Evolutionary conservation across 2,113 vertebrate genomes (phyloP), one percentile per base, ranked within the genome.

Genomic region (Illadopsis cleaveri): DNA sequence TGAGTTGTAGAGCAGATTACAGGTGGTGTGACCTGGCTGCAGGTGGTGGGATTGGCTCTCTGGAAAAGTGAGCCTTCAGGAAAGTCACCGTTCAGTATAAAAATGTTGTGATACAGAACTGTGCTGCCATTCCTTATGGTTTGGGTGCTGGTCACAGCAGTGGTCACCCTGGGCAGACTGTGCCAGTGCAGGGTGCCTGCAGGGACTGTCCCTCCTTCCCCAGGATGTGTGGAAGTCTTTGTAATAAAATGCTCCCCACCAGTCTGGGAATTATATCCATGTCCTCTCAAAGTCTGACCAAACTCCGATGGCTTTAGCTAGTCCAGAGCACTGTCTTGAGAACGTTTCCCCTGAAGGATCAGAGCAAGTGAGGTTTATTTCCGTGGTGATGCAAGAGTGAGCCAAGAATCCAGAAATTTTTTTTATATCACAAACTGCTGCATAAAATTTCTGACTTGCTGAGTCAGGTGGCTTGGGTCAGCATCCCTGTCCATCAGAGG

Each of bases 161-260:
- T 6, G 9, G 21, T 40, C 5, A 40, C 37, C 17, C 40, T 25
- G 21, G 82, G 61, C 65, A 87, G 69, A 51, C 62, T 73, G 51
- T 69, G 77, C 61, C 1, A 3, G 69, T 35, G 51, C 62, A 60
- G 33, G 50, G 33, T 70, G 20, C 27, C 45, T 90, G 19, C 56
- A 25, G 30, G 53, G 35, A 73, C 50, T 5, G 12, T 80, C 35
- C 79, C 75, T 82, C 44, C 50, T 16, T 79, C 30, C 31, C 20
- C 7, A 17, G 76, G 3, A 11, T 0, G 0, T 2, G 1, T 15
- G 48, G 28, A 58, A 31, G 23, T 58, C 64, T 37, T 48, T 19
- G 1, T 28, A 17, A 33, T 2, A n/a, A 60, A 84, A 56, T 14
- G 12, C 7, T 8, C 22, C 25, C 27, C 37, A 33, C 15, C 7